phyloP scores from a whole-genome alignment of 2,888 invertebrate genomes.

The Pilophorus perplexus region DNA sequence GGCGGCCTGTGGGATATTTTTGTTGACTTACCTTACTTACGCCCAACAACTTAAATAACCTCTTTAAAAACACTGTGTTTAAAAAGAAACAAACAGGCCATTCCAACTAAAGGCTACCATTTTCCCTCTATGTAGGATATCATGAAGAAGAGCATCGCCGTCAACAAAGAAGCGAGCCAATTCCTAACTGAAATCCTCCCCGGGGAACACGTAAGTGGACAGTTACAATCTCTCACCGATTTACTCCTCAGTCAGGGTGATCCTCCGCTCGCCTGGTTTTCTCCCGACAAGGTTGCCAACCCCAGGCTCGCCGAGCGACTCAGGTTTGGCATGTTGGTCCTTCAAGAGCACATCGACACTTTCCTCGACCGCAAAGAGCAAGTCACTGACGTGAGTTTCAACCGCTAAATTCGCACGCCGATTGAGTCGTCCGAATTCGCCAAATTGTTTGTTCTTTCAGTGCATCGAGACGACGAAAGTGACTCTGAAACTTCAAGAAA shows the following conservation, averaged over 20 bases:
- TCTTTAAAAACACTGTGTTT: no score
- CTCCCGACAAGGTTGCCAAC: constrained; percentile 68
- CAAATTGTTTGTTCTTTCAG: constrained; percentile 54
- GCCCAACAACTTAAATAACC: no score
- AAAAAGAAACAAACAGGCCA: no score
- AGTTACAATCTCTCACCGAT: constrained; percentile 59
- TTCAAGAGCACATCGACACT: constrained; percentile 93
- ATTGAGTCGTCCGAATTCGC: neutral
- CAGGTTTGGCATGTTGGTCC: constrained; percentile 84
- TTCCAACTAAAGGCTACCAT: no score
- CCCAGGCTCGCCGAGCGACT: constrained; percentile 74
- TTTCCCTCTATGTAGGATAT: constrained; percentile 63
- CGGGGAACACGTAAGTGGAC: constrained; percentile 45
- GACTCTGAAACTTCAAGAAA: constrained; percentile 70
- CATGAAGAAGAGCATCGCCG: constrained; percentile 69
- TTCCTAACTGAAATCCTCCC: constrained; percentile 57
- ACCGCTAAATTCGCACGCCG: neutral
- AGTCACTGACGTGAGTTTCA: constrained; percentile 67
- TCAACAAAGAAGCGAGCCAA: constrained; percentile 72
- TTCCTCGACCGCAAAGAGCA: constrained; percentile 90
- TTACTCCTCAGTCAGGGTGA: constrained; percentile 63
- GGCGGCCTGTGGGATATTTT: no score
- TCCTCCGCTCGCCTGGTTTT: constrained; percentile 86
- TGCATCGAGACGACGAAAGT: constrained; percentile 80
- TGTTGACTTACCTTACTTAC: no score